phyloP scores from a whole-genome alignment of 92 coral and sea anemone species.

The Scolanthus callimorphus region DNA sequence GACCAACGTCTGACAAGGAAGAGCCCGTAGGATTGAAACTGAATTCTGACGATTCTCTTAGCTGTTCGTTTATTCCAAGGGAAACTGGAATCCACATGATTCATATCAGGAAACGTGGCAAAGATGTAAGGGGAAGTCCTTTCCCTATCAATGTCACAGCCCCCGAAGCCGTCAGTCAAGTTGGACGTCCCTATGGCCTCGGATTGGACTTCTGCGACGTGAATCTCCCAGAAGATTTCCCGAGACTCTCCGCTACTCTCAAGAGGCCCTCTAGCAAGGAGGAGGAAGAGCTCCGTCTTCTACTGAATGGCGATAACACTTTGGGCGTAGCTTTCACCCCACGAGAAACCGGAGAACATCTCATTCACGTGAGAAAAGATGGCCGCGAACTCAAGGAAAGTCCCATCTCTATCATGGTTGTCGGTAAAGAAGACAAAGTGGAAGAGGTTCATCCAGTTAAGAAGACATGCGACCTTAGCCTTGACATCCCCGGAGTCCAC shows the following conservation, averaged over 20 bases:
- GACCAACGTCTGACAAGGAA: constrained; percentile 89
- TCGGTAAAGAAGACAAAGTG: constrained; percentile 85
- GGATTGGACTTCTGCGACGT: constrained; percentile 92
- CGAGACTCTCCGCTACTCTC: constrained; percentile 77
- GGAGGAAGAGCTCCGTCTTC: constrained; percentile 86
- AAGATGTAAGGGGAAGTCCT: constrained; percentile 97
- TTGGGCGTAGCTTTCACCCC: constrained; percentile 95
- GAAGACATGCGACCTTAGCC: constrained; percentile 90
- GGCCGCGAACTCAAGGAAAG: constrained; percentile 69
- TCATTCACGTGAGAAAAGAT: constrained; percentile 82
- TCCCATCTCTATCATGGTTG: constrained; percentile 91
- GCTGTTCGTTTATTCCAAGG: constrained; percentile 91
- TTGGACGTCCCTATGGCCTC: constrained; percentile 93
- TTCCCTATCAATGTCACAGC: constrained; percentile 94
- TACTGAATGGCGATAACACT: constrained; percentile 87
- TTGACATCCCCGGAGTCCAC: constrained; percentile 87
- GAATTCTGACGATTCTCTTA: constrained; percentile 89
- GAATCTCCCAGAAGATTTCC: constrained; percentile 79
- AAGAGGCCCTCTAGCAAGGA: constrained; percentile 89
- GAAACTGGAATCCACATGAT: constrained; percentile 92
- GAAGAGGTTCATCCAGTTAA: constrained; percentile 97
- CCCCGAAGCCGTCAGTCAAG: constrained; percentile 88
- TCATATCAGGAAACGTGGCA: constrained; percentile 81
- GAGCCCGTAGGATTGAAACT: constrained; percentile 91
- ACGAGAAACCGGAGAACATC: constrained; percentile 91